These are phyloP conservation scores for Odobenus rosmarus DNA, from an alignment of 2,113 vertebrate genomes.

Conservation along the genomic window DNA sequence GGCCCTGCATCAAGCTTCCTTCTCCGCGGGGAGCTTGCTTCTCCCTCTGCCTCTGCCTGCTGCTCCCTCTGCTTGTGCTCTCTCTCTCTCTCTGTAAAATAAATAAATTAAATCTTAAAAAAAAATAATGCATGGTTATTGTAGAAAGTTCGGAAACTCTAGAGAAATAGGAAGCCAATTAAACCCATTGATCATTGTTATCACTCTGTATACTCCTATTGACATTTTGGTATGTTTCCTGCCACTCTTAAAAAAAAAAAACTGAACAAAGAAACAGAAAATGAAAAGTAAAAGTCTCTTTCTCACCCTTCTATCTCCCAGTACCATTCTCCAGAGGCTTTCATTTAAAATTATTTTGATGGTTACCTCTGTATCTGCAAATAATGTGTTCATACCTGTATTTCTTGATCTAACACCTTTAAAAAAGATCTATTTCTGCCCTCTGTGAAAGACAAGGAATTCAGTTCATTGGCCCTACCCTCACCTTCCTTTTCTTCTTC, in stretches of 20 bases:
- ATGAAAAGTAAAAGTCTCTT: not conserved
- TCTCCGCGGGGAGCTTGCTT: too few relatives aligned
- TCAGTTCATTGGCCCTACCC: not conserved
- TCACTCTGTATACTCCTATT: not conserved
- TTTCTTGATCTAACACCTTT: not conserved
- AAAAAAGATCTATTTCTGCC: not conserved
- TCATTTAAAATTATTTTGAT: conserved; percentile 15
- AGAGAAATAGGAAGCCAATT: not conserved
- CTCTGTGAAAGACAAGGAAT: not conserved
- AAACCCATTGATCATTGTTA: not conserved
- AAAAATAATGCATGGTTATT: not conserved
- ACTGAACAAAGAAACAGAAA: not conserved
- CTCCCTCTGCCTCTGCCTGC: too few relatives aligned
- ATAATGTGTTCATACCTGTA: not conserved
- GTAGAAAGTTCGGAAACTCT: not conserved
- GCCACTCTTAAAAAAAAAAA: not conserved
- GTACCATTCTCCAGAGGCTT: not conserved
- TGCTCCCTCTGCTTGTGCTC: too few relatives aligned
- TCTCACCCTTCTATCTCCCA: not conserved
- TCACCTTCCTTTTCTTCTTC: not conserved
- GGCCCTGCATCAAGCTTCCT: too few relatives aligned
- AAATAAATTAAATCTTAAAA: too few relatives aligned
- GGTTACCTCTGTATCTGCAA: not conserved
- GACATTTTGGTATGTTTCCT: not conserved
- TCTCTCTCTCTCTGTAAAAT: too few relatives aligned